Percentiles rank a stretch among this genome's conserved stretches.
Evolutionary conservation across 2,113 vertebrate species (phyloP).

Genomic region (Ptilorrhoa leucosticta): DNA sequence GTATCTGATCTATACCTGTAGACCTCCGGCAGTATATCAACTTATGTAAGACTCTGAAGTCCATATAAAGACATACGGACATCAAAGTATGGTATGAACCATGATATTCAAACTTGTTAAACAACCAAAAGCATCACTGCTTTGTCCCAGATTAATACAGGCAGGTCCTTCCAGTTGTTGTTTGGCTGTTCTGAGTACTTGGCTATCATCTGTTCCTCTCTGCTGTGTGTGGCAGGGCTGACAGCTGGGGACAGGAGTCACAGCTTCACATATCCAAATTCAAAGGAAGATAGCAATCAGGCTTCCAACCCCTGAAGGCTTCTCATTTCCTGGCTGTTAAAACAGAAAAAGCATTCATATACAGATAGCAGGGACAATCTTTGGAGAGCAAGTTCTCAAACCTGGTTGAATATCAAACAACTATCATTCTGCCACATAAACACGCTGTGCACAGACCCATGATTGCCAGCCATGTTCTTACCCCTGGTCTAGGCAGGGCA

Average conservation of each 20-base stretch:
- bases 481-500: not conserved
- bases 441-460: not conserved
- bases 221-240: not conserved
- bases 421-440: not conserved
- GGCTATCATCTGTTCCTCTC: not conserved
- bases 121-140: accelerated
- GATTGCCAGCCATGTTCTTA: not conserved
- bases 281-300: not conserved
- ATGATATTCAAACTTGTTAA: not conserved
- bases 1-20: not conserved
- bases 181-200: not conserved
- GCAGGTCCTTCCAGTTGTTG: not conserved
- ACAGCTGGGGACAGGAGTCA: not conserved
- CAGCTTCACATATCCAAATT: not conserved
- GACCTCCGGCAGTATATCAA: not conserved
- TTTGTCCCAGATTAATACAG: not conserved
- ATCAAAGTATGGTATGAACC: not conserved
- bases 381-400: not conserved
- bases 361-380: not conserved
- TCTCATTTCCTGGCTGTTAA: not conserved
- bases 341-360: not conserved
- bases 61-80: not conserved
- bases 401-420: not conserved
- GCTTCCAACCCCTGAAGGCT: not conserved
- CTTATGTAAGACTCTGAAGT: not conserved